These are phyloP conservation scores for Urocitellus parryii DNA, from an alignment of 2,113 vertebrate species.

Conservation along the genomic window DNA sequence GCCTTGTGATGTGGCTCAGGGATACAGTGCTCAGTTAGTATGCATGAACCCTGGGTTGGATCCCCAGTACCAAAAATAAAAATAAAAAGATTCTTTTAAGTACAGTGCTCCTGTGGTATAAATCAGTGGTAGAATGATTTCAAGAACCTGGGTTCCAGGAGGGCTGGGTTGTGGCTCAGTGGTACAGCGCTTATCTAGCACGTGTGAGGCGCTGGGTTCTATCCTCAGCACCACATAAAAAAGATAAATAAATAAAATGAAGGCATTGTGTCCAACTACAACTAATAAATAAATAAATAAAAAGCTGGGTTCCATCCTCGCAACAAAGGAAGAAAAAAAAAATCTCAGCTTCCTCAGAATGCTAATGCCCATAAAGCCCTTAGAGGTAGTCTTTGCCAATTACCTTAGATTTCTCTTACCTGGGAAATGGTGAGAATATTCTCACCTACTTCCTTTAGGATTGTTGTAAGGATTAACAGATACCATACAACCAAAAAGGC, in stretches of 20 bases:
- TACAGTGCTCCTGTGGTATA: too few species aligned
- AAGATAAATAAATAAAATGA: too few species aligned
- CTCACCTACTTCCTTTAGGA: not conserved
- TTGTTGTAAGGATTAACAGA: not conserved
- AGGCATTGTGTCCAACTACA: too few species aligned
- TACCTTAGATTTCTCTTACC: not conserved
- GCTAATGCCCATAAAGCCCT: not conserved
- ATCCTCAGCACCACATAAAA: too few species aligned
- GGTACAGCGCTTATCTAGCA: too few species aligned
- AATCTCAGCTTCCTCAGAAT: not conserved
- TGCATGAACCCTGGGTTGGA: not conserved
- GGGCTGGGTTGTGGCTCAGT: too few species aligned
- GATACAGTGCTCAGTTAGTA: not conserved
- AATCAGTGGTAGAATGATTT: not conserved
- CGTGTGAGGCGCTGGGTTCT: not conserved
- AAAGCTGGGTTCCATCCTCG: not conserved
- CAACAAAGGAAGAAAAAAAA: not conserved
- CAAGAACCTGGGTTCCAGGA: too few species aligned
- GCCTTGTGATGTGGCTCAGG: not conserved
- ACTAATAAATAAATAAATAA: too few species aligned
- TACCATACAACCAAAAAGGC: not conserved
- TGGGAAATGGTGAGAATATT: conserved; percentile 12
- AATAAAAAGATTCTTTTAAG: too few species aligned
- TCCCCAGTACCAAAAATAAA: not conserved
- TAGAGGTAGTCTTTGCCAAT: not conserved